Evolutionary conservation across 2,888 invertebrate species (phyloP), one percentile per base, ranked within the genome.

Genomic region (Cistogaster globosa): DNA sequence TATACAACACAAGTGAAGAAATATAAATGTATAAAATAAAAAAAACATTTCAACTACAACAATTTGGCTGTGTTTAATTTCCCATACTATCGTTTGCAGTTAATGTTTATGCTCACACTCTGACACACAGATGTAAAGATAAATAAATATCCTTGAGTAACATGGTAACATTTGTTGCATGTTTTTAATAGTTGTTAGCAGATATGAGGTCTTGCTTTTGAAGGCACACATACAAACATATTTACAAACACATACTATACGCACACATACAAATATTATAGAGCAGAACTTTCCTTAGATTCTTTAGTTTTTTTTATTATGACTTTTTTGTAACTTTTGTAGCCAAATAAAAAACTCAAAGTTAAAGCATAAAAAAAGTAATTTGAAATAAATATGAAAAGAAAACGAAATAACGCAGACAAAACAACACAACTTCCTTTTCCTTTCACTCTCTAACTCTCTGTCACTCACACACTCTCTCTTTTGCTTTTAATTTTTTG

Each of bases 131-230:
- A 57, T 65, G 65, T 20, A 20, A 38, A 65, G 51, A 53, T 53
- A n/a, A 16, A 14, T 77, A 68, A 83, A 72, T 77, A 77, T 83
- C 77, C 77, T 77, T 22, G 18, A 67, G 74, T 45, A 80, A 80
- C 53, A 74, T 51, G 72, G 83, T 62, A 83, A 78, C 83, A 83
- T 72, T 83, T 77, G 83, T 78, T 83, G 83, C 83, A 62, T 72
- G 62, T 58, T 55, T 16, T 65, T 51, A 32, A 53, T 72, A 65
- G 71, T 71, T 76, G 51, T 67, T 63, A 58, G 55, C 26, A 26
- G 65, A 63, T 62, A 58, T 62, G 65, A 79, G 45, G 51, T 18
- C 72, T 62, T 55, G 45, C 55, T 67, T 67, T 18, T 38, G 26
- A n/a, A n/a, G n/a, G n/a, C n/a, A n/a, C n/a, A n/a, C n/a, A n/a